Evolutionary conservation across 2,797 vertebrate species (phyloP).

Genomic region (Schizopygopsis pylzovi): DNA sequence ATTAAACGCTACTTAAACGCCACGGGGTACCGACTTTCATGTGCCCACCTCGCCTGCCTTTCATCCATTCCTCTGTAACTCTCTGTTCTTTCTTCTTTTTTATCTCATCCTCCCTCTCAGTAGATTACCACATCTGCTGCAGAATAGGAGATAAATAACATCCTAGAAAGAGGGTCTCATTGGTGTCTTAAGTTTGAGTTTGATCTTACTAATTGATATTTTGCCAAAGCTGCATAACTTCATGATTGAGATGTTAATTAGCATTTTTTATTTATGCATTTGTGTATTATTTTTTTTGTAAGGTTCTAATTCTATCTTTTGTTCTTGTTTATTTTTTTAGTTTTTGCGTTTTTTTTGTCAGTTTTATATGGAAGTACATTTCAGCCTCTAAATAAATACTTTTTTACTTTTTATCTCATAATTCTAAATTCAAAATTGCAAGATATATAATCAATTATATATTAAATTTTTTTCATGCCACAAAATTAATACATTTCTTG

Average conservation of each 20-base stretch:
- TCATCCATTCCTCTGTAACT: conserved; percentile 39
- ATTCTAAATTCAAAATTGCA: neutral
- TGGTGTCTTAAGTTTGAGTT: neutral
- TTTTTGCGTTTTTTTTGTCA: neutral
- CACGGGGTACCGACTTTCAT: conserved; percentile 55
- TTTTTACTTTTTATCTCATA: neutral
- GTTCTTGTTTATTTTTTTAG: neutral
- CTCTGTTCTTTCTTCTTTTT: conserved; percentile 51
- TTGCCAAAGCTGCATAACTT: neutral
- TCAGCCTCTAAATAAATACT: neutral
- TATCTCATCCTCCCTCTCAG: conserved; percentile 24
- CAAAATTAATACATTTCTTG: neutral
- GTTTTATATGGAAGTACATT: neutral
- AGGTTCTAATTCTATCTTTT: neutral
- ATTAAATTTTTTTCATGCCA: neutral
- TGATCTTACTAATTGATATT: conserved; percentile 1
- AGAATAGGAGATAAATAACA: conserved; percentile 50
- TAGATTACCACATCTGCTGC: conserved; percentile 37
- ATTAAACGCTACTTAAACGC: conserved; percentile 48
- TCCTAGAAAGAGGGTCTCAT: conserved; percentile 6
- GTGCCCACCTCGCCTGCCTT: conserved; percentile 29
- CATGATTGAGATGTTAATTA: neutral
- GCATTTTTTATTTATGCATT: neutral
- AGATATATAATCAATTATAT: neutral
- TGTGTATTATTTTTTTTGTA: neutral